phyloP scores from a whole-genome alignment of 2,888 invertebrate species.

The Timema cristinae region DNA sequence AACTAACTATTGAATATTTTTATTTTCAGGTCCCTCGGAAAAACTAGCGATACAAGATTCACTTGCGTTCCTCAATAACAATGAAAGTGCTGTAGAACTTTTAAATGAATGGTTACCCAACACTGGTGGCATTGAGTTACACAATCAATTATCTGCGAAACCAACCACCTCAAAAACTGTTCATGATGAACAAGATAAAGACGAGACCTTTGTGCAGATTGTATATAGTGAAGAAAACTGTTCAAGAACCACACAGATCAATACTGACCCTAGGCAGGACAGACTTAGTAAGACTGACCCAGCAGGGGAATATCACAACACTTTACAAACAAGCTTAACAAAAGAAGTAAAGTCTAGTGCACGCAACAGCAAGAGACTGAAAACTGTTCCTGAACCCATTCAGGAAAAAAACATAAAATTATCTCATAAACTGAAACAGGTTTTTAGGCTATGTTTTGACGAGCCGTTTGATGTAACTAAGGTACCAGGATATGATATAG shows the following conservation, averaged over 20 bases:
- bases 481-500: constrained; percentile 52
- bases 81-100: not conserved
- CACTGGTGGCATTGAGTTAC: not conserved
- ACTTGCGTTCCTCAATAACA: not conserved
- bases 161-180: not conserved
- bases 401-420: too few relatives aligned
- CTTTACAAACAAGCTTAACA: too few relatives aligned
- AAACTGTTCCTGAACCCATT: too few relatives aligned
- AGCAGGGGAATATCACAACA: too few relatives aligned
- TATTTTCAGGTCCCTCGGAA: too few relatives aligned
- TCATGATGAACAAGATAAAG: not conserved
- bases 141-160: not conserved
- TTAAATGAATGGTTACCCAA: constrained; percentile 3
- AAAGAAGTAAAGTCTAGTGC: not conserved
- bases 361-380: too few relatives aligned
- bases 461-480: constrained; percentile 60
- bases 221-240: not conserved
- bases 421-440: constrained; percentile 55
- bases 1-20: too few relatives aligned
- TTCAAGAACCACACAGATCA: not conserved
- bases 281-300: not conserved
- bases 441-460: constrained; percentile 72
- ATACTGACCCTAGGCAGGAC: not conserved
- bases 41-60: not conserved
- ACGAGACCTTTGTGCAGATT: not conserved